Percentiles rank a stretch among this genome's conserved stretches.
Evolutionary conservation across 2,888 invertebrate genomes (phyloP).

Genomic region (Desoria tigrina): DNA sequence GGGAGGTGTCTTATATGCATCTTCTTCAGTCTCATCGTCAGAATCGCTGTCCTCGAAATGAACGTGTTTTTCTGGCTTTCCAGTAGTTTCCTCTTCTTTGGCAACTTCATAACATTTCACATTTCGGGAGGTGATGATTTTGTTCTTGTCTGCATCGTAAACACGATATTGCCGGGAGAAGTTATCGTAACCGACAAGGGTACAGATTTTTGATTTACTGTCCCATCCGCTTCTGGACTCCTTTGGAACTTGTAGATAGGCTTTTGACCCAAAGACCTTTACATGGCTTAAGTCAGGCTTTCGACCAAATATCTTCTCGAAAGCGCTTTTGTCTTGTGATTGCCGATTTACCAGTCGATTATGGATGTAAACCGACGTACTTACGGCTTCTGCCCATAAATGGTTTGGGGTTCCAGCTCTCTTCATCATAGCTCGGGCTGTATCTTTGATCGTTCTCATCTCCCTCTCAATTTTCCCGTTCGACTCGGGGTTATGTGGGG

Average conservation of each 20-base stretch:
- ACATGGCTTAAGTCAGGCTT: conserved; percentile 54
- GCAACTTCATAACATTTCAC: conserved; percentile 47
- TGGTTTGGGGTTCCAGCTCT: conserved; percentile 48
- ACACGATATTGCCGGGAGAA: conserved; percentile 49
- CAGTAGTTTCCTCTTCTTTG: not conserved
- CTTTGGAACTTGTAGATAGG: conserved; percentile 23
- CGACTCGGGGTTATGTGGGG: conserved; percentile 55
- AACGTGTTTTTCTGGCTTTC: no score
- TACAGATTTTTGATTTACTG: conserved; percentile 5
- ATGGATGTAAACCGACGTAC: conserved; percentile 54
- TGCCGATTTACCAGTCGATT: conserved; percentile 54
- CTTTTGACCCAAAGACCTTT: conserved; percentile 55
- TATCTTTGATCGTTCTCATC: conserved; percentile 55
- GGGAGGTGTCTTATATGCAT: no score
- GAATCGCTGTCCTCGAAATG: no score
- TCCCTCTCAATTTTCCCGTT: conserved; percentile 55
- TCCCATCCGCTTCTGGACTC: conserved; percentile 10
- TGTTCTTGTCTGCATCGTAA: conserved; percentile 36
- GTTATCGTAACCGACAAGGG: conserved; percentile 46
- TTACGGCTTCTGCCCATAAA: conserved; percentile 56
- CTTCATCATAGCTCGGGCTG: conserved; percentile 54
- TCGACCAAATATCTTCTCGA: conserved; percentile 55
- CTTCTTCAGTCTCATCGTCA: not conserved
- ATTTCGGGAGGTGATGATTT: conserved; percentile 47
- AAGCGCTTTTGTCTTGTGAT: conserved; percentile 53